A percentile compares a stretch with the other conserved stretches of the same genome.
phyloP scores from a whole-genome alignment of 2,888 invertebrate genomes.

The Patella depressa region DNA sequence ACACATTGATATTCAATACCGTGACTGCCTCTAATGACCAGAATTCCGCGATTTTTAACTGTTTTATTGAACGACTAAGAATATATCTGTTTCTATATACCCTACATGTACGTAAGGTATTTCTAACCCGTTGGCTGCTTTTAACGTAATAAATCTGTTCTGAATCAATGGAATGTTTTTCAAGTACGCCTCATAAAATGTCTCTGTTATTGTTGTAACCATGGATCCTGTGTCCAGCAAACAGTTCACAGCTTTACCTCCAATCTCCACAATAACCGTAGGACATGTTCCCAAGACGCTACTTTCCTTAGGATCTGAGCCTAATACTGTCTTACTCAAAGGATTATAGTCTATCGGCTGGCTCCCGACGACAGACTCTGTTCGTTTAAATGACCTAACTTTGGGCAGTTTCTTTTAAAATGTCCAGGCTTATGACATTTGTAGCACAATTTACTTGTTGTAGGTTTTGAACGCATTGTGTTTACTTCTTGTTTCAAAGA shows the following conservation, averaged over 20 bases:
- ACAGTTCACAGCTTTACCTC: too few relatives aligned
- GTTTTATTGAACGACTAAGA: not conserved
- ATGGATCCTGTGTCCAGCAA: not conserved
- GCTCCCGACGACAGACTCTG: not conserved
- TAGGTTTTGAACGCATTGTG: not conserved
- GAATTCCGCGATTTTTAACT: not conserved
- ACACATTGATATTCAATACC: not conserved
- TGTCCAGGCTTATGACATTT: not conserved
- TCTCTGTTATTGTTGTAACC: not conserved
- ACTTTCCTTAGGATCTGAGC: too few relatives aligned
- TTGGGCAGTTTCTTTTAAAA: not conserved
- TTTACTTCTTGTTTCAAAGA: slow-evolving; percentile 1
- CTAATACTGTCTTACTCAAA: too few relatives aligned
- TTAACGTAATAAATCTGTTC: not conserved
- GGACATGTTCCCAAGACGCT: too few relatives aligned
- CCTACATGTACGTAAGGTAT: not conserved
- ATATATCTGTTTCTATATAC: too few relatives aligned
- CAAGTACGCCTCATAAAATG: not conserved
- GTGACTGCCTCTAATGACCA: not conserved
- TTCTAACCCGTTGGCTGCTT: slow-evolving; percentile 3
- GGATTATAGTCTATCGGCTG: too few relatives aligned
- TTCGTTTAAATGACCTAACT: too few relatives aligned
- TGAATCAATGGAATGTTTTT: not conserved
- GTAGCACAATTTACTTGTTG: not conserved
- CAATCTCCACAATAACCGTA: too few relatives aligned